Evolutionary conservation across 2,113 vertebrate species (phyloP), one percentile per base, ranked within the genome.

Genomic region (Ascaphus truei): DNA sequence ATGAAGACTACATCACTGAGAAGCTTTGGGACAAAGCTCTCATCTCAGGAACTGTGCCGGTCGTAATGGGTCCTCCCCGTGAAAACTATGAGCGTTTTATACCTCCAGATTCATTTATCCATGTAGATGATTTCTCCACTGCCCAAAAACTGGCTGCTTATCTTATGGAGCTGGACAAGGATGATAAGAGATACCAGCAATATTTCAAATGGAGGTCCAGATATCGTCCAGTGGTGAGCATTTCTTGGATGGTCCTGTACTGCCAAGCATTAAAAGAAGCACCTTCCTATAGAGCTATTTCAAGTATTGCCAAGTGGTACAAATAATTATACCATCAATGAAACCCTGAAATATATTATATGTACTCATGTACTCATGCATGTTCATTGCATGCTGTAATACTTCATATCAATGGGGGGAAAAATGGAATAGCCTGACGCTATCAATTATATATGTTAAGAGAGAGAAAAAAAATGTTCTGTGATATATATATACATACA

Each of bases 1-100:
- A 89, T 0, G 77, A 47, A 1, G 91, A 91, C 71, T 93, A 90
- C 75, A 89, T 92, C 75, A 89, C 84, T 0, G 90, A 93, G 84
- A 94, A 93, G 73, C 75, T 90, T 5, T 92, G 90, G 90, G 29
- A 11, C 29, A 93, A 92, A 0, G 84, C 89, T 0, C 57, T 92
- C 63, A 53, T 59, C 11, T 73, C 90, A 0, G 72, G 85, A 23
- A 68, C 76, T 0, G 48, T 89, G 16, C 90, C 91, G 0, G 78
- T 91, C 0, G 90, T 92, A 3, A 62, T 90, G 1, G 92, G 93
- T 0, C 86, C 92, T 2, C 63, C 80, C 4, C 69, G 85, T 16
- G 7, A 33, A 2, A 86, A 84, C 76, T 86, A 86, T 1, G 75
- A 87, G 23, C 75, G 72, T 1, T 36, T 83, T 23, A 73, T 83